Conservation (phyloP, 2,888 invertebrate species). For the Ernsta delagoae region DNA sequence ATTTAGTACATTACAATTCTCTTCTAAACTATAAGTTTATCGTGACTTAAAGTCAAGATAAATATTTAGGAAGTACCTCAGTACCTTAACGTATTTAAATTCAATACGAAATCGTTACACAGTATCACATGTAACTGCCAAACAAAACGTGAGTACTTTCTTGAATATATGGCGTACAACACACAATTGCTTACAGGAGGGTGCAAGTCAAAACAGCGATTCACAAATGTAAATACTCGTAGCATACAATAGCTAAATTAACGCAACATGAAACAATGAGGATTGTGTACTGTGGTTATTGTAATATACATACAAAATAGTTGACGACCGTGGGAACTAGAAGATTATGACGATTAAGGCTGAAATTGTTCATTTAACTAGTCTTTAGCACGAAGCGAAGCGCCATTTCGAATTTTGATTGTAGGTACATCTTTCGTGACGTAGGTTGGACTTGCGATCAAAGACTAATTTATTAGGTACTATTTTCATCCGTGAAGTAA, state of each 20-base stretch:
- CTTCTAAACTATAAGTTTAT: constrained; percentile 40
- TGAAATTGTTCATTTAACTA: constrained; percentile 62
- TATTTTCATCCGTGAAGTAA: neutral
- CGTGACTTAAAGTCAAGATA: too few species aligned
- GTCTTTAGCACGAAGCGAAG: constrained; percentile 63
- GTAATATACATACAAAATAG: constrained; percentile 73
- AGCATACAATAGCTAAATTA: constrained; percentile 80
- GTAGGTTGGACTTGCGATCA: neutral
- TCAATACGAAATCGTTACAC: too few species aligned
- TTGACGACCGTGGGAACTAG: constrained; percentile 76
- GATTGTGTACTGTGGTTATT: constrained; percentile 78
- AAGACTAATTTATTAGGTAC: neutral
- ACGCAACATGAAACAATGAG: constrained; percentile 74
- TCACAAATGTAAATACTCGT: constrained; percentile 76
- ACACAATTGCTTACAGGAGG: constrained; percentile 45
- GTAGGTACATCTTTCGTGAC: neutral
- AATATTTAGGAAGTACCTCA: too few species aligned
- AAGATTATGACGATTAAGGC: constrained; percentile 64
- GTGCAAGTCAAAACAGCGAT: constrained; percentile 60
- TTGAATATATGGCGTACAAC: neutral
- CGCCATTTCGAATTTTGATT: constrained; percentile 59
- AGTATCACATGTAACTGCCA: too few species aligned
- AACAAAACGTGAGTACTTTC: too few species aligned
- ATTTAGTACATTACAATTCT: constrained; percentile 62
- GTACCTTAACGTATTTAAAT: too few species aligned